These are phyloP conservation scores for Adelphocoris suturalis DNA, from an alignment of 2,888 invertebrate genomes.

Conservation along the genomic window DNA sequence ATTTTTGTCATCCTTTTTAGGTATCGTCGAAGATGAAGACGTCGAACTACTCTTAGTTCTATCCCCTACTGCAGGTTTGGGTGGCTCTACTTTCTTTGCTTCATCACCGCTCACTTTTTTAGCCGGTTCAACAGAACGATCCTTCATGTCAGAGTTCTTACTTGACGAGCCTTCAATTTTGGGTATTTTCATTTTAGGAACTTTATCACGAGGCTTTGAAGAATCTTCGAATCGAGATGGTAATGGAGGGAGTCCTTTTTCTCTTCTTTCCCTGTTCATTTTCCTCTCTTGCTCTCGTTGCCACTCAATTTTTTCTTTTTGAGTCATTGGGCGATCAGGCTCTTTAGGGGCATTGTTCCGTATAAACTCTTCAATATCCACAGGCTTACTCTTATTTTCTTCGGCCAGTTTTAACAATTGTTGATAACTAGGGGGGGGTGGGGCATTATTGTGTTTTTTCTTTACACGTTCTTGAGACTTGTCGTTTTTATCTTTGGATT, in stretches of 20 bases:
- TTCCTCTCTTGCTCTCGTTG: slow-evolving; percentile 84
- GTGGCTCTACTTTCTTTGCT: not conserved
- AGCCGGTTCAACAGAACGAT: not conserved
- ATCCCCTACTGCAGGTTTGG: not conserved
- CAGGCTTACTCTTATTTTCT: slow-evolving; percentile 89
- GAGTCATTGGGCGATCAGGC: slow-evolving; percentile 87
- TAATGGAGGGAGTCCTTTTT: slow-evolving; percentile 59
- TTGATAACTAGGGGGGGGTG: slow-evolving; percentile 89
- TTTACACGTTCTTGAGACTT: slow-evolving; percentile 70
- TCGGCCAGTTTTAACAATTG: slow-evolving; percentile 90
- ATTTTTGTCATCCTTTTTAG: not conserved
- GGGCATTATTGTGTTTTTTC: slow-evolving; percentile 80
- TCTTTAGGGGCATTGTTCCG: slow-evolving; percentile 79
- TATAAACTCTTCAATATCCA: slow-evolving; percentile 82
- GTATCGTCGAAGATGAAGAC: not conserved
- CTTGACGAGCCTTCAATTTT: slow-evolving; percentile 43
- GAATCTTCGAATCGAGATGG: slow-evolving; percentile 34
- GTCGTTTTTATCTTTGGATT: slow-evolving; percentile 12
- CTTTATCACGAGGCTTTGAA: slow-evolving; percentile 32
- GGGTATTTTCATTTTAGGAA: slow-evolving; percentile 43
- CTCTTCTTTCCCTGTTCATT: slow-evolving; percentile 66
- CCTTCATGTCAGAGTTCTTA: slow-evolving; percentile 12
- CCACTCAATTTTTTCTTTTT: slow-evolving; percentile 87
- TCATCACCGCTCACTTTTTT: not conserved
- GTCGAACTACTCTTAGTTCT: not conserved